Base-by-base conservation (phyloP, 2,888 invertebrate genomes). In the Mesodorylaimus sp. region DNA sequence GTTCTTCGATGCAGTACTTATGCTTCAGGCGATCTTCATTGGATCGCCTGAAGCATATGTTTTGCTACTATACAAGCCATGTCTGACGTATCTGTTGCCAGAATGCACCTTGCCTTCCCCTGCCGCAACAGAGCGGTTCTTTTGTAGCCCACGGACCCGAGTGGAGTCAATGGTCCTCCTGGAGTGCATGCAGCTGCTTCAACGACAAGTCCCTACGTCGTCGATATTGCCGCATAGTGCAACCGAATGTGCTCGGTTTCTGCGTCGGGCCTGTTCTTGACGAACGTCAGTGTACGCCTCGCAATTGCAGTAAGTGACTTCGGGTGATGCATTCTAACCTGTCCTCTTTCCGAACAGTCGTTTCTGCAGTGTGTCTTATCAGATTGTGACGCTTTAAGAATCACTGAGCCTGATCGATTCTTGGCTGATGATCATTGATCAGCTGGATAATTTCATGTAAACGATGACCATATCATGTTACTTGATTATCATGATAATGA, bases 161-260 rank as follows among this genome's bases (percentile, higher is more conserved):
- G 27, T 43, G 44, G 44, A 26, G 13, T 3, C 7, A 3, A 3
- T 43, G 44, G 44, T 26, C 26, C 13, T 10, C 7, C 13, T 64
- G 61, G 60, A 57, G 58, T n/a, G 53, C 53, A 1, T 64, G 64
- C 50, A 58, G 57, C 29, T 64, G 64, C 50, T 63, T 62, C 55
- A 61, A 60, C 3, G 52, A 58, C 37, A 60, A 57, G n/a, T 55
- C 58, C 42, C 60, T 60, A 19, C 53, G 64, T 45, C 54, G 64
- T 16, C 54, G 64, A 36, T 64, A 56, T 54, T 64, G 64, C 53
- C 50, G 50, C 29, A 58, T 63, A 26, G 44, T 46, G 10, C 60
- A 64, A 39, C 63, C 63, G 7, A 44, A 57, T 1, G 48, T 62
- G 3, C 57, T 61, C 52, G 63, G 63, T 26, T 62, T 61, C 51